Evolutionary conservation across 2,888 invertebrate genomes (phyloP), one percentile per base, ranked within the genome.

Genomic region (Pinctada fucata): DNA sequence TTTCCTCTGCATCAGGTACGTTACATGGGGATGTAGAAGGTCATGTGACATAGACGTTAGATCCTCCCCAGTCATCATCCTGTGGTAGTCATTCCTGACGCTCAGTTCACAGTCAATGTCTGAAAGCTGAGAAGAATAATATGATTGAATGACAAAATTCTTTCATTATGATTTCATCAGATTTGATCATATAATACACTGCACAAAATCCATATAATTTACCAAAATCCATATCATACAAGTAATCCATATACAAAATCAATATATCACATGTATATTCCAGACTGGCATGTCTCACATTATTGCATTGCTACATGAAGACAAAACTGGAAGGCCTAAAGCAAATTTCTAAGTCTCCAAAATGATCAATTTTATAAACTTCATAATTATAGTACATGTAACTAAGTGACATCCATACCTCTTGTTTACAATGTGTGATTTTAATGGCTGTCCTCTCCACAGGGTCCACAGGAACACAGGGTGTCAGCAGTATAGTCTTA

Each of bases 401-500:
- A 31, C 31, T 31, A 31, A 31, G 31, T 31, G 31, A 31, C 31
- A 31, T 31, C 31, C 88, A 84, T 2, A 96, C 94, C 91, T 97
- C 96, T 86, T 96, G 95, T 48, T 94, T 92, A 13, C 95, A 93
- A 84, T 97, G 96, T 68, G 94, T 92, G 8, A 95, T 94, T 92
- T 96, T 96, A 0, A 97, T 91, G 0, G 94, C 93, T 83, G 95
- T 94, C 92, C 97, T 97, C 79, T 96, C 95, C 0, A 96, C 95
- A 0, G 97, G 97, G 93, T 98, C 98, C 3, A 97, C 95, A 0
- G 95, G 92, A 31, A 95, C 95, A 10, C 95, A 93, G 2, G 93
- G 93, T 4, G 90, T 87, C 78, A 90, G 68, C 47, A 91, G 80
- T n/a, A 82, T 75, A 52, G 84, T 80, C 72, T 86, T 86, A 8